Conservation (phyloP, 2,888 invertebrate genomes). For the Pediacus dermestoides region DNA sequence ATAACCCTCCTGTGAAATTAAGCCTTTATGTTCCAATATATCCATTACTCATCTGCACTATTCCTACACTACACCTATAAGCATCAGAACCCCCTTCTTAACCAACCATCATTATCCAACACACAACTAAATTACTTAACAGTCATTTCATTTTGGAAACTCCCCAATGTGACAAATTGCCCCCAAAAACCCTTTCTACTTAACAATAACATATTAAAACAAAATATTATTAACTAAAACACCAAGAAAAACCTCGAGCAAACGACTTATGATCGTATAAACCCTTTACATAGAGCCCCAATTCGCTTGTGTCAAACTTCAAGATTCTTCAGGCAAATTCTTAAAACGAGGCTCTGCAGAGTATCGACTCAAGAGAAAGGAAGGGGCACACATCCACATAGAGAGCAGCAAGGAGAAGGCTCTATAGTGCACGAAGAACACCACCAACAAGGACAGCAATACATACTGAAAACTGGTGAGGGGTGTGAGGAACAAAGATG, state of each 20-base stretch:
- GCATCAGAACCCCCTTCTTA: conserved; percentile 4
- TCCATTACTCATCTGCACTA: conserved; percentile 47
- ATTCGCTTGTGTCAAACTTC: conserved; percentile 19
- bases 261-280: too few species aligned
- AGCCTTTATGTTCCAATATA: conserved; percentile 50
- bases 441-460: conserved; percentile 38
- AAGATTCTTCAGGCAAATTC: conserved; percentile 45
- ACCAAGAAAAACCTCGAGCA: too few species aligned
- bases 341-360: conserved; percentile 45
- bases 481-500: conserved; percentile 45
- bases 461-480: conserved; percentile 33
- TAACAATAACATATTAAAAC: too few species aligned
- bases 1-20: conserved; percentile 50
- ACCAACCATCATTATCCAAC: conserved; percentile 3
- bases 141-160: conserved; percentile 7
- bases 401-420: conserved; percentile 20
- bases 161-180: too few species aligned
- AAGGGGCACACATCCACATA: conserved; percentile 28
- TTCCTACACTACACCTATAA: conserved; percentile 32
- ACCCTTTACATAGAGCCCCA: conserved; percentile 14
- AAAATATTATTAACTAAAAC: too few species aligned
- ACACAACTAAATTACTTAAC: conserved; percentile 7
- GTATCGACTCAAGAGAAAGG: conserved; percentile 49
- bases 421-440: conserved; percentile 30
- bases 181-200: too few species aligned